Evolutionary conservation across 2,888 invertebrate genomes (phyloP).

Genomic region (Disparrhopalites patrizii): DNA sequence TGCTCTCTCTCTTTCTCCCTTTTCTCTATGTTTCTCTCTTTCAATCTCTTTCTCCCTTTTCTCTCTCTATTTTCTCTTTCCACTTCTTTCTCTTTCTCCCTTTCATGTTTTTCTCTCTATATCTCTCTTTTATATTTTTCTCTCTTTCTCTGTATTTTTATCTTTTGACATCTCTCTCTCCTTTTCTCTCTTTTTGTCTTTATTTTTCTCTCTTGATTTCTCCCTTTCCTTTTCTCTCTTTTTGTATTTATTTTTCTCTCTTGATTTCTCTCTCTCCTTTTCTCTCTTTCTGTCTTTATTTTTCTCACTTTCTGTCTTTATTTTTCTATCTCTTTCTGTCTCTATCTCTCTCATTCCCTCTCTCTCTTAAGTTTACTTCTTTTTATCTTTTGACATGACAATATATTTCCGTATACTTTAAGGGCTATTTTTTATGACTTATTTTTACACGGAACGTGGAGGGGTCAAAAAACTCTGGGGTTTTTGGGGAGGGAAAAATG

Average conservation of each 20-base stretch:
- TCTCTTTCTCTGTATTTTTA: background rate
- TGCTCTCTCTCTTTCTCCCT: background rate
- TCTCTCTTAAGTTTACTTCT: background rate
- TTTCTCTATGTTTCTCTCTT: conserved; percentile 6
- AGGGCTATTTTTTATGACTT: conserved; percentile 4
- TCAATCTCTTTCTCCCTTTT: too few relatives aligned
- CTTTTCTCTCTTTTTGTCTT: background rate
- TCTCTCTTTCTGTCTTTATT: conserved; percentile 6
- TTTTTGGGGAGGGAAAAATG: background rate
- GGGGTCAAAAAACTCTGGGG: conserved; percentile 9
- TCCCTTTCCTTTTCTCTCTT: conserved; percentile 5
- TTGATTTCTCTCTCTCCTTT: too few relatives aligned
- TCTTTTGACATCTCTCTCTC: conserved; percentile 9
- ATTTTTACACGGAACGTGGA: background rate
- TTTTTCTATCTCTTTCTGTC: too few relatives aligned
- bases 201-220: too few relatives aligned
- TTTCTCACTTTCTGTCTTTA: background rate
- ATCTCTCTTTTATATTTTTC: conserved; percentile 7
- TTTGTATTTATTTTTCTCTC: too few relatives aligned
- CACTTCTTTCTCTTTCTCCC: conserved; percentile 9
- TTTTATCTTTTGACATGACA: background rate
- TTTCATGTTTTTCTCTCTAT: background rate
- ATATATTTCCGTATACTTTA: background rate
- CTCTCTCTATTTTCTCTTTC: background rate
- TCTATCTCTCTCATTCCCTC: conserved; percentile 9